These are phyloP conservation scores for Phaethon lepturus DNA, from an alignment of 2,113 vertebrate genomes.

Conservation along the genomic window DNA sequence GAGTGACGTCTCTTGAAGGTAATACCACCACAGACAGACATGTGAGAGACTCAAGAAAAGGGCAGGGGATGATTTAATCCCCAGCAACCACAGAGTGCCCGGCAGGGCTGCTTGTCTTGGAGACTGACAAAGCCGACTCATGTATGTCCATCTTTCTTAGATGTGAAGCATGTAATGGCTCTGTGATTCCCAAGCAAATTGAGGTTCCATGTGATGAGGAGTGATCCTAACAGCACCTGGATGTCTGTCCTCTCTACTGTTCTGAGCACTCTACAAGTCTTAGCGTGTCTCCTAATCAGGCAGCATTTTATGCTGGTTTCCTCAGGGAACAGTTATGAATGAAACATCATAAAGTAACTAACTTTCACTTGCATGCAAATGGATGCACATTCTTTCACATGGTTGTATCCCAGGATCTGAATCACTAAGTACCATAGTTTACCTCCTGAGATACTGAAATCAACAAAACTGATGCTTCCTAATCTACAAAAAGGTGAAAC, in stretches of 20 bases:
- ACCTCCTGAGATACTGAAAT: background rate
- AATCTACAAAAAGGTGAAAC: background rate
- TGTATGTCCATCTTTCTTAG: rapidly evolving
- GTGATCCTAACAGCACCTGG: background rate
- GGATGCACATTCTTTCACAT: background rate
- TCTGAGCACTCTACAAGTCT: background rate
- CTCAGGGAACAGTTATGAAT: background rate
- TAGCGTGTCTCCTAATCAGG: background rate
- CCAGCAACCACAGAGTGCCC: background rate
- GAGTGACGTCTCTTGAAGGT: background rate
- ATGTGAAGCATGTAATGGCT: background rate
- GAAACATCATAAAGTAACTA: background rate
- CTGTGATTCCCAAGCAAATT: background rate
- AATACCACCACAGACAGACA: background rate
- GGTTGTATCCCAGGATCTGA: background rate
- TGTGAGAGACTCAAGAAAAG: background rate
- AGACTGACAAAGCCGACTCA: background rate
- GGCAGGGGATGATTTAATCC: background rate
- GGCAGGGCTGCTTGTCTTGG: background rate
- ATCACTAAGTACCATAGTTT: background rate
- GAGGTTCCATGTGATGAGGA: rapidly evolving
- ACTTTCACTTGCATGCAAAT: background rate
- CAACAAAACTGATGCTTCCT: background rate
- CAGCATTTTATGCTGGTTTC: background rate
- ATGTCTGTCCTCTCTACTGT: background rate